These are phyloP conservation scores for Cliona cf. orientalis DNA, from an alignment of 37 sponge, comb jelly and placozoan genomes.

Conservation along the genomic window DNA sequence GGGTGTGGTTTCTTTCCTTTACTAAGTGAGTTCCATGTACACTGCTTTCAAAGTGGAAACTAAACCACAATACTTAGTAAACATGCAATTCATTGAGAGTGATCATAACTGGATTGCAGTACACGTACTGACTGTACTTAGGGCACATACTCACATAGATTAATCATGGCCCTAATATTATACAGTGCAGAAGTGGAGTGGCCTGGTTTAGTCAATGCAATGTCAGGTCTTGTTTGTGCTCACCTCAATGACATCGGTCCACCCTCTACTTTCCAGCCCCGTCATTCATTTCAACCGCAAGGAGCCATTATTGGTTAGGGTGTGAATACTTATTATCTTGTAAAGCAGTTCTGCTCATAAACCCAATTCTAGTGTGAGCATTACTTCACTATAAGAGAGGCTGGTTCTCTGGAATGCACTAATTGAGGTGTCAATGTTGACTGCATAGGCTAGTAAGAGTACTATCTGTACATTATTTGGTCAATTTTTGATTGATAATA, in stretches of 20 bases:
- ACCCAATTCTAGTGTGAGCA: no score
- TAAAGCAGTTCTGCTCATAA: no score
- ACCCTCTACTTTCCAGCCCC: conserved; percentile 77
- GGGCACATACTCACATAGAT: not conserved
- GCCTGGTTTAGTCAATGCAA: conserved; percentile 84
- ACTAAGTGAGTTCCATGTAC: conserved; percentile 46
- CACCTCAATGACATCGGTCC: conserved; percentile 82
- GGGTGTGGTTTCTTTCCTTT: conserved; percentile 86
- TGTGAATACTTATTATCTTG: not conserved
- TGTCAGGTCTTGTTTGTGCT: conserved; percentile 93
- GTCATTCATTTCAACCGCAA: conserved; percentile 67
- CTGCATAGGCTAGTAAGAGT: no score
- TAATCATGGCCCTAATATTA: not conserved
- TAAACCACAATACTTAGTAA: no score
- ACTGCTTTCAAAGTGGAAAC: not conserved
- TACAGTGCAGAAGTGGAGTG: conserved; percentile 68
- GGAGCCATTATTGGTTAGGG: conserved; percentile 75
- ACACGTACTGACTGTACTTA: not conserved
- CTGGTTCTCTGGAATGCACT: no score
- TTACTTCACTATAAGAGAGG: no score
- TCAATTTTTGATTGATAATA: no score
- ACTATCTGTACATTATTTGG: no score
- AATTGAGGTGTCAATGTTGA: no score
- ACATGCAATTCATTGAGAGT: no score
- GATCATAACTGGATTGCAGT: no score